phyloP scores from a whole-genome alignment of 2,113 vertebrate genomes.

The Scatophagus argus region DNA sequence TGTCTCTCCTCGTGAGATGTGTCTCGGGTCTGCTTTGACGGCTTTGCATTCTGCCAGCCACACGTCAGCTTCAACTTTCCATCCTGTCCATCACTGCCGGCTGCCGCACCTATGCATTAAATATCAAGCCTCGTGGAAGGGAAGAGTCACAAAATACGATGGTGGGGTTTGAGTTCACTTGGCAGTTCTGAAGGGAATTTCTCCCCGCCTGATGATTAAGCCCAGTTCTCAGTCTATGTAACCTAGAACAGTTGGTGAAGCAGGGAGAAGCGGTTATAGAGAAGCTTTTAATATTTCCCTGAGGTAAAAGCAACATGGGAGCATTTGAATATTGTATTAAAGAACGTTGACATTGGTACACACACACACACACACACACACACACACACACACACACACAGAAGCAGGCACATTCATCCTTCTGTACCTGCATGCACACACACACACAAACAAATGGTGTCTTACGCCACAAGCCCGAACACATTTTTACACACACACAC shows the following conservation, averaged over 20 bases:
- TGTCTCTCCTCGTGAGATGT: constrained; percentile 32
- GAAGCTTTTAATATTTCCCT: constrained; percentile 68
- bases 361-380: constrained; percentile 8
- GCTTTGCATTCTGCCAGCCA: constrained; percentile 54
- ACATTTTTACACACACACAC: constrained; percentile 15
- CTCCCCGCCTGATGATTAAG: constrained; percentile 57
- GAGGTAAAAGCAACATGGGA: constrained; percentile 55
- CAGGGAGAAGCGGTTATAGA: constrained; percentile 34
- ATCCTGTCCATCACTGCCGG: constrained; percentile 64
- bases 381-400: constrained; percentile 8
- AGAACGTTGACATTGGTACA: constrained; percentile 5
- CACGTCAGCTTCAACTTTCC: constrained; percentile 60
- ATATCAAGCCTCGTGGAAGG: constrained; percentile 59
- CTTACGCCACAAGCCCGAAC: neutral
- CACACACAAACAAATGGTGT: constrained; percentile 9
- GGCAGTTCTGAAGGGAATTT: constrained; percentile 62
- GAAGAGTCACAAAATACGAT: constrained; percentile 21
- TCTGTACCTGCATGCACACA: neutral
- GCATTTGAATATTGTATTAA: constrained; percentile 59
- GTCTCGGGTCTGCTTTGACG: constrained; percentile 64
- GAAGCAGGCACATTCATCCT: neutral
- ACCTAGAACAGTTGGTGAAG: constrained; percentile 56
- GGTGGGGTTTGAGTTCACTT: constrained; percentile 49
- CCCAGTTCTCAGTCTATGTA: constrained; percentile 49
- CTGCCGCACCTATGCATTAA: constrained; percentile 71